phyloP scores from a whole-genome alignment of 1,140 invertebrate species.

The Drosophila busckii region DNA sequence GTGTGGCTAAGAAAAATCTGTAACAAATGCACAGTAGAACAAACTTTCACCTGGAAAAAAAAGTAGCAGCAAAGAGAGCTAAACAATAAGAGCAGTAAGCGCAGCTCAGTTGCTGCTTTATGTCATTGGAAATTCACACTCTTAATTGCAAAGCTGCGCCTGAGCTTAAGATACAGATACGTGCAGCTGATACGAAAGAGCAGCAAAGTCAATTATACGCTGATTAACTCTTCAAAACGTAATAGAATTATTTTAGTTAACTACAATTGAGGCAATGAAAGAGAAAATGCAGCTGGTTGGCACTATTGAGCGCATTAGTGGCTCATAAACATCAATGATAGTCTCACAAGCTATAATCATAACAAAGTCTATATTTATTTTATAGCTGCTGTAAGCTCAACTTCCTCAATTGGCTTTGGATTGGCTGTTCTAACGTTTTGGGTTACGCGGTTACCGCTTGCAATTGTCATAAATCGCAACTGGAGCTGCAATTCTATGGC shows the following conservation, averaged over 20 bases:
- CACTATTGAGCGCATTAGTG: slow-evolving; percentile 60
- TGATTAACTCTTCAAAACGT: slow-evolving; percentile 2
- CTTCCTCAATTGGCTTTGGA: slow-evolving; percentile 10
- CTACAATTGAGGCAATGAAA: slow-evolving; percentile 59
- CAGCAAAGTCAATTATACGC: not conserved
- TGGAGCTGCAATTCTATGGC: slow-evolving; percentile 54
- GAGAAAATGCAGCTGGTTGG: slow-evolving; percentile 58
- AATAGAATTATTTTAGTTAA: slow-evolving; percentile 47
- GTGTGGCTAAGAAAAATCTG: slow-evolving; percentile 51
- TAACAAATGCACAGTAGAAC: slow-evolving; percentile 58
- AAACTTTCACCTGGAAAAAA: slow-evolving; percentile 69
- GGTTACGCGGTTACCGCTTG: slow-evolving; percentile 52
- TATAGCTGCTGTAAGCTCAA: too few relatives aligned
- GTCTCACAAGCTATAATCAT: too few relatives aligned
- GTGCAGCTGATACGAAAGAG: not conserved
- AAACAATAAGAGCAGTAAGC: slow-evolving; percentile 33
- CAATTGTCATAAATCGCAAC: slow-evolving; percentile 60
- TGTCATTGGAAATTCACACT: slow-evolving; percentile 66
- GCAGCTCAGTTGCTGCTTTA: slow-evolving; percentile 58
- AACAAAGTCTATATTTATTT: not conserved
- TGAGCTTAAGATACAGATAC: slow-evolving; percentile 35
- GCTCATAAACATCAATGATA: slow-evolving; percentile 45
- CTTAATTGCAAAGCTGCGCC: slow-evolving; percentile 56
- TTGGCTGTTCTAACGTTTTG: slow-evolving; percentile 27
- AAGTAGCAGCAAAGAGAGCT: slow-evolving; percentile 19